phyloP scores from a whole-genome alignment of 2,888 invertebrate species.

The Eupithecia pulchellata region DNA sequence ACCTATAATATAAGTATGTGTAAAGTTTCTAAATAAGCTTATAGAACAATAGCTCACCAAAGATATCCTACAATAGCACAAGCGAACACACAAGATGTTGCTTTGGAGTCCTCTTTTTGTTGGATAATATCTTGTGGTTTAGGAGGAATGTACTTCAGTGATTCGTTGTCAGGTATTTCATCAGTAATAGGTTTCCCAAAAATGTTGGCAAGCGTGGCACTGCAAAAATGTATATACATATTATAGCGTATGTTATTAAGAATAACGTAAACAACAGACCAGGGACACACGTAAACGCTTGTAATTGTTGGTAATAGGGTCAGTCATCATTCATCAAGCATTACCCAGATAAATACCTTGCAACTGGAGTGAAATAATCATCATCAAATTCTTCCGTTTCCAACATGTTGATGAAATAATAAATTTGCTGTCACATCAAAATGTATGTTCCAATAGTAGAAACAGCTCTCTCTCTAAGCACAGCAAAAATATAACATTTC shows the following conservation, averaged over 20 bases:
- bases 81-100: slow-evolving; percentile 68
- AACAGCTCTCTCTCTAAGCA: no score
- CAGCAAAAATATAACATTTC: no score
- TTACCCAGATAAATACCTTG: no score
- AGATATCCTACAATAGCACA: slow-evolving; percentile 71
- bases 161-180: slow-evolving; percentile 57
- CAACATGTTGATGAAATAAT: slow-evolving; percentile 51
- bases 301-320: not conserved
- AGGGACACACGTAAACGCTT: not conserved
- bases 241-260: not conserved
- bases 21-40: not conserved
- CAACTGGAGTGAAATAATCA: slow-evolving; percentile 76
- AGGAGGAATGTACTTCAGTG: slow-evolving; percentile 73
- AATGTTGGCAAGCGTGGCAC: slow-evolving; percentile 74
- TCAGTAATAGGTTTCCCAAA: slow-evolving; percentile 58
- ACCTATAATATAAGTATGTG: not conserved
- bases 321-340: no score
- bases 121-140: slow-evolving; percentile 52
- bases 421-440: no score
- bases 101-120: slow-evolving; percentile 55
- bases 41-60: slow-evolving; percentile 60
- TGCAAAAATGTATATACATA: slow-evolving; percentile 37
- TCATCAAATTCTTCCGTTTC: slow-evolving; percentile 76
- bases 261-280: not conserved
- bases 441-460: no score